These are phyloP conservation scores for Dryoscopus gambensis DNA, from an alignment of 2,113 vertebrate species.

Conservation along the genomic window DNA sequence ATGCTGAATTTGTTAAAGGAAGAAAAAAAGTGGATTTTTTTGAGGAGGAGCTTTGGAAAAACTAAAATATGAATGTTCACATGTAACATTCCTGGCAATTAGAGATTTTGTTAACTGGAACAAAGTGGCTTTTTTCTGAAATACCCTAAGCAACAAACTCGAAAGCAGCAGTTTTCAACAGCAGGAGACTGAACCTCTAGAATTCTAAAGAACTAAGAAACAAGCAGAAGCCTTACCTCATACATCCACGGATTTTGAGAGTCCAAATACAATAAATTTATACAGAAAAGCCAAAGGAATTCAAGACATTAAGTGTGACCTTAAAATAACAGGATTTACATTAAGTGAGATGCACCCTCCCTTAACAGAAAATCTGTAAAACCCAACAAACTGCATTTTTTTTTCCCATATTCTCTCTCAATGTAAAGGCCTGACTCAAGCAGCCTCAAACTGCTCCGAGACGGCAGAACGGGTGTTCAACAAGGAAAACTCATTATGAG, in stretches of 20 bases:
- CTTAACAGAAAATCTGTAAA: background rate
- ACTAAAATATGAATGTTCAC: background rate
- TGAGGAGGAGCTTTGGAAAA: background rate
- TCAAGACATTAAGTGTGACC: background rate
- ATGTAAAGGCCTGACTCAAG: background rate
- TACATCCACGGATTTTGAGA: background rate
- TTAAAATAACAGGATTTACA: background rate
- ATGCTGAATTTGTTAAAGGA: fast-evolving
- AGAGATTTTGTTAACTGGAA: background rate
- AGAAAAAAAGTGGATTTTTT: background rate
- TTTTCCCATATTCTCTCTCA: fast-evolving
- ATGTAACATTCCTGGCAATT: background rate
- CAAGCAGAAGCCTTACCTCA: background rate
- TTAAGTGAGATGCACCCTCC: background rate
- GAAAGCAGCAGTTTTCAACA: background rate
- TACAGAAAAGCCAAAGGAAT: background rate
- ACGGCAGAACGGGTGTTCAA: background rate
- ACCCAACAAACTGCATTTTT: background rate
- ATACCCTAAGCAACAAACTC: background rate
- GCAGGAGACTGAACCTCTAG: background rate
- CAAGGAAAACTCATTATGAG: background rate
- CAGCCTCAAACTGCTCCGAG: background rate
- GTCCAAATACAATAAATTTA: background rate
- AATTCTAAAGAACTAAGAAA: background rate
- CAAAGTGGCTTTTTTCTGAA: background rate